A percentile compares a stretch with the other conserved stretches of the same genome.
Conservation (phyloP, 1,140 invertebrate species). For the Steinernema feltiae region DNA sequence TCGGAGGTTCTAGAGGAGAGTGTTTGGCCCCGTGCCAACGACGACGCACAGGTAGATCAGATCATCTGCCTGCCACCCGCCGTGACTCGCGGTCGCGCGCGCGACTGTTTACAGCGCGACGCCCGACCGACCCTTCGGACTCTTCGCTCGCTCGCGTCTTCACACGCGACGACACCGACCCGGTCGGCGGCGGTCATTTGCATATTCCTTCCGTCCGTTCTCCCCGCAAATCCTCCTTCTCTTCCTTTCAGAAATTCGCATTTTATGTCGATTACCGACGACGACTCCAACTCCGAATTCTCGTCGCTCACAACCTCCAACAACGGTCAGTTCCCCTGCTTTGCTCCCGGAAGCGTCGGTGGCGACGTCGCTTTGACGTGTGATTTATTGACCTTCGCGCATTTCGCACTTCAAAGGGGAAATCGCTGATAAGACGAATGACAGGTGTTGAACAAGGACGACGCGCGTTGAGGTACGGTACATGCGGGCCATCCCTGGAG, state of each 20-base stretch:
- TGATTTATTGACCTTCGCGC: not conserved
- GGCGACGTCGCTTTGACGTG: not conserved
- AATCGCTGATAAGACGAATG: not conserved
- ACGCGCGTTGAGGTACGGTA: no score
- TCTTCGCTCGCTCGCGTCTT: not conserved
- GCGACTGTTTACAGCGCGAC: constrained; percentile 1
- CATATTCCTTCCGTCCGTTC: not conserved
- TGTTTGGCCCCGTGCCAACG: not conserved
- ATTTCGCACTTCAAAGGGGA: not conserved
- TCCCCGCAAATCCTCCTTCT: not conserved
- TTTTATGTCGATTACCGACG: not conserved
- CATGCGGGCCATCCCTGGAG: no score
- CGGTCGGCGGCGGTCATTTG: constrained; percentile 5
- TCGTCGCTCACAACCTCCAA: not conserved
- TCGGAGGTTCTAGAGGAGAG: no score
- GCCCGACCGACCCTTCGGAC: not conserved
- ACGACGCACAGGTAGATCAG: not conserved
- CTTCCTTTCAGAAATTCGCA: not conserved
- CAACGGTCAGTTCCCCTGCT: not conserved
- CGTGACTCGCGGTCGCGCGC: not conserved
- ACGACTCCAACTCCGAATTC: not conserved
- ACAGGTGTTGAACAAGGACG: not conserved
- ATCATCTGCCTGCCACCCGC: not conserved
- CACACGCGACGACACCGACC: not conserved
- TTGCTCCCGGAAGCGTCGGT: not conserved